phyloP scores from a whole-genome alignment of 2,888 invertebrate species.

The Epicampocera succincta region DNA sequence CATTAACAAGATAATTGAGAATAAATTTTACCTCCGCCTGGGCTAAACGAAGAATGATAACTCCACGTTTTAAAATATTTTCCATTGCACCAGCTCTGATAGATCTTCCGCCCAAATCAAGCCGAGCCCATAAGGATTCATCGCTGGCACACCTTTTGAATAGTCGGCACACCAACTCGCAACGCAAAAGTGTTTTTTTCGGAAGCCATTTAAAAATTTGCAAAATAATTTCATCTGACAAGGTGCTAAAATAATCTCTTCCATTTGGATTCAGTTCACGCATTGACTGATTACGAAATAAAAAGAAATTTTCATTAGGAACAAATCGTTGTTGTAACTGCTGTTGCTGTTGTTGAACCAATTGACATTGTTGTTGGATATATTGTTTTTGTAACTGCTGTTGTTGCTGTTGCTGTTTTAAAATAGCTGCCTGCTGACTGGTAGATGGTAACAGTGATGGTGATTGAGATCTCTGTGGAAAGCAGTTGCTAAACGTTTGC shows the following conservation, averaged over 20 bases:
- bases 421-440: slow-evolving; percentile 75
- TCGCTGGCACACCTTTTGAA: slow-evolving; percentile 91
- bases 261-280: slow-evolving; percentile 74
- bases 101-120: slow-evolving; percentile 89
- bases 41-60: slow-evolving; percentile 89
- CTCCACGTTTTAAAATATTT: slow-evolving; percentile 89
- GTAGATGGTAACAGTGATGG: slow-evolving; percentile 75
- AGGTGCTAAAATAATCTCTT: slow-evolving; percentile 85
- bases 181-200: slow-evolving; percentile 87
- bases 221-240: slow-evolving; percentile 94
- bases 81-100: slow-evolving; percentile 87
- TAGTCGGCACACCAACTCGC: slow-evolving; percentile 88
- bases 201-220: slow-evolving; percentile 92
- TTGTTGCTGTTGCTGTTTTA: slow-evolving; percentile 71
- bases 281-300: slow-evolving; percentile 77
- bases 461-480: slow-evolving; percentile 61
- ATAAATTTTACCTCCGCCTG: slow-evolving; percentile 86
- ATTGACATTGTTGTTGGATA: slow-evolving; percentile 58
- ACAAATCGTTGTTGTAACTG: slow-evolving; percentile 60
- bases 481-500: slow-evolving; percentile 45
- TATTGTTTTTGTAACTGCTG: slow-evolving; percentile 64
- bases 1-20: neutral
- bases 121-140: slow-evolving; percentile 92
- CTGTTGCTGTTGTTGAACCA: slow-evolving; percentile 64
- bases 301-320: slow-evolving; percentile 79